Conservation (phyloP, 2,888 invertebrate species). For the Tridacna crocea region DNA sequence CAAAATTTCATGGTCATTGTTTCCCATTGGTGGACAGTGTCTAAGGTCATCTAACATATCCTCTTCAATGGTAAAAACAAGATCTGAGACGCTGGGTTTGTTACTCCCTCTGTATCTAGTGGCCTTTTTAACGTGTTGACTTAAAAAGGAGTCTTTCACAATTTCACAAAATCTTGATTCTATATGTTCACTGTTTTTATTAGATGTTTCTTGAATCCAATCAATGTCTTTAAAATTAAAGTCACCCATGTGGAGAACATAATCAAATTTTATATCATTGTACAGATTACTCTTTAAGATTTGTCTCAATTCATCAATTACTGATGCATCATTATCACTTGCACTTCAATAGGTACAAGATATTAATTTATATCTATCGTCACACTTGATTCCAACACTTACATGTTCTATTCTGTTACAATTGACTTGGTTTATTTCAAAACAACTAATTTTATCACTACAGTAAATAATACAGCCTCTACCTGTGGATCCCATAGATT, state of each 20-base stretch:
- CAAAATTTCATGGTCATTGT: background rate
- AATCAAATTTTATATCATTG: background rate
- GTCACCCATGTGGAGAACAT: background rate
- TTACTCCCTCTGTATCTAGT: background rate
- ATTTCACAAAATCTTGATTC: background rate
- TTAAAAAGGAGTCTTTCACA: background rate
- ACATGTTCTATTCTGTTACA: background rate
- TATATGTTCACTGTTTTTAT: background rate
- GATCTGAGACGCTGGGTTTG: background rate
- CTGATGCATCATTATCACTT: background rate
- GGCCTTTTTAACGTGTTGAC: background rate
- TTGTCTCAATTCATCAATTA: background rate
- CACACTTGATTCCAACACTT: too few relatives aligned
- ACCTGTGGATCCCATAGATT: too few relatives aligned
- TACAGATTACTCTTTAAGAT: background rate
- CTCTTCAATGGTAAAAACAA: background rate
- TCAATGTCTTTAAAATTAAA: background rate
- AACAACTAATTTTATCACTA: too few relatives aligned
- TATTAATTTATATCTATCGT: background rate
- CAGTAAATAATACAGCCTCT: too few relatives aligned
- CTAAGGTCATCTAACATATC: background rate
- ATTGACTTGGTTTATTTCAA: too few relatives aligned
- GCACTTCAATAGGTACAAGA: background rate
- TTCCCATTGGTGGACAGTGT: background rate
- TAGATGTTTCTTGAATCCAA: background rate